Percentiles rank a stretch among this genome's conserved stretches.
phyloP scores from a whole-genome alignment of 2,113 vertebrate species.

The Bubo scandiacus region DNA sequence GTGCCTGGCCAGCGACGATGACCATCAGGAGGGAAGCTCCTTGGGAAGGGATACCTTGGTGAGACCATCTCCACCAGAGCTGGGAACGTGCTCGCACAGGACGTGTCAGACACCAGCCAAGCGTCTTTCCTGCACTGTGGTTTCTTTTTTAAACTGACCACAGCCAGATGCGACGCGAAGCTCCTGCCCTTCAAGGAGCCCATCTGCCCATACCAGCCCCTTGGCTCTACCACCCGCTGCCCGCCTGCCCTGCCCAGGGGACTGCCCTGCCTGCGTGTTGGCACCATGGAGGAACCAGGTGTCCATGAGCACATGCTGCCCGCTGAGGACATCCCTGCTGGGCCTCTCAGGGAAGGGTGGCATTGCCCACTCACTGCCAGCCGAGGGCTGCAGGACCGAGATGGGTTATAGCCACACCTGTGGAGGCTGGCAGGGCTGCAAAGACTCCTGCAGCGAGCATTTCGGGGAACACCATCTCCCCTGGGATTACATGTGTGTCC shows the following conservation, averaged over 20 bases:
- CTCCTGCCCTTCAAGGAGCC: rapidly evolving
- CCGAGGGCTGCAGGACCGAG: neutral
- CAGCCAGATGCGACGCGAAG: rapidly evolving
- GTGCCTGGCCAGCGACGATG: neutral
- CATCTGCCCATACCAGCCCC: neutral
- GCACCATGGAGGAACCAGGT: rapidly evolving
- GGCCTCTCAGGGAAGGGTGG: neutral
- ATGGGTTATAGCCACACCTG: neutral
- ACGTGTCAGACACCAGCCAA: neutral
- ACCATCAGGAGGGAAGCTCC: neutral
- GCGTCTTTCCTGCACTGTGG: neutral
- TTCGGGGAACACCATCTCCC: neutral
- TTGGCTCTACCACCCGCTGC: neutral
- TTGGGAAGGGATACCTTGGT: neutral
- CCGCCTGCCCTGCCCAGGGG: neutral
- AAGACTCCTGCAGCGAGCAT: neutral
- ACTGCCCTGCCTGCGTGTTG: rapidly evolving
- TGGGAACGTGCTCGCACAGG: rapidly evolving
- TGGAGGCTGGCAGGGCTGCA: neutral
- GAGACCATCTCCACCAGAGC: neutral
- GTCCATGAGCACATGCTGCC: rapidly evolving
- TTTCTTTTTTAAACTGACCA: neutral
- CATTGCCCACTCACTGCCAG: neutral
- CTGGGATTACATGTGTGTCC: neutral
- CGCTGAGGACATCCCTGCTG: neutral